A percentile compares a stretch with the other conserved stretches of the same genome.
Evolutionary conservation across 2,888 invertebrate genomes (phyloP).

Genomic region (Celastrina argiolus): DNA sequence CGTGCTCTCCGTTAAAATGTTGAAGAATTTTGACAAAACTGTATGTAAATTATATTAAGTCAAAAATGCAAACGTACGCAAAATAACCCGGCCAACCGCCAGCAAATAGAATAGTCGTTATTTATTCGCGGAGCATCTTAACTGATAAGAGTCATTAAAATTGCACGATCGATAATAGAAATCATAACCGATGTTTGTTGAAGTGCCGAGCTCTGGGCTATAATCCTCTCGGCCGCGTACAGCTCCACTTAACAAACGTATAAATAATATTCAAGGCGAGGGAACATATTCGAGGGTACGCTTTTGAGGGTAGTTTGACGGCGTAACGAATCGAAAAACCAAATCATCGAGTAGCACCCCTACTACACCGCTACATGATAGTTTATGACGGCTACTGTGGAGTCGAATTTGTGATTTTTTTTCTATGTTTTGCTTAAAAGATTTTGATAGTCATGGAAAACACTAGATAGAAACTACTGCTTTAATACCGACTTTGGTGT

Average conservation of each 20-base stretch:
- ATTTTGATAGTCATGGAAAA: no score
- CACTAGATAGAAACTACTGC: no score
- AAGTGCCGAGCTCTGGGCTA: conserved; percentile 72
- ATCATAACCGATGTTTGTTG: conserved; percentile 73
- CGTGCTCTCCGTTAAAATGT: neutral
- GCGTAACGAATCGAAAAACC: conserved; percentile 79
- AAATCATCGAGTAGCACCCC: conserved; percentile 78
- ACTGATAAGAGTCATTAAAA: conserved; percentile 40
- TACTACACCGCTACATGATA: conserved; percentile 74
- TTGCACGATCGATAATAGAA: conserved; percentile 58
- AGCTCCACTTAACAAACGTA: conserved; percentile 78
- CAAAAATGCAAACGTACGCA: neutral
- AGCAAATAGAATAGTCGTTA: conserved; percentile 2
- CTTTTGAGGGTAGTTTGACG: conserved; percentile 75
- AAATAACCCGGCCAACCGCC: neutral
- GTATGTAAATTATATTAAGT: neutral
- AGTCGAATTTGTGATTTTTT: conserved; percentile 38
- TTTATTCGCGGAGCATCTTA: conserved; percentile 27
- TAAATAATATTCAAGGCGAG: conserved; percentile 78
- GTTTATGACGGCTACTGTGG: conserved; percentile 53
- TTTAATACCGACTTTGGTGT: no score
- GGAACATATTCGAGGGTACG: conserved; percentile 74
- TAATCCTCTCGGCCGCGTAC: conserved; percentile 65
- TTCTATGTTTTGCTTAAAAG: neutral
- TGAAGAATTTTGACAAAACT: neutral